These are phyloP conservation scores for Anguilla marmorata DNA, from an alignment of 2,797 vertebrate species.

Conservation along the genomic window DNA sequence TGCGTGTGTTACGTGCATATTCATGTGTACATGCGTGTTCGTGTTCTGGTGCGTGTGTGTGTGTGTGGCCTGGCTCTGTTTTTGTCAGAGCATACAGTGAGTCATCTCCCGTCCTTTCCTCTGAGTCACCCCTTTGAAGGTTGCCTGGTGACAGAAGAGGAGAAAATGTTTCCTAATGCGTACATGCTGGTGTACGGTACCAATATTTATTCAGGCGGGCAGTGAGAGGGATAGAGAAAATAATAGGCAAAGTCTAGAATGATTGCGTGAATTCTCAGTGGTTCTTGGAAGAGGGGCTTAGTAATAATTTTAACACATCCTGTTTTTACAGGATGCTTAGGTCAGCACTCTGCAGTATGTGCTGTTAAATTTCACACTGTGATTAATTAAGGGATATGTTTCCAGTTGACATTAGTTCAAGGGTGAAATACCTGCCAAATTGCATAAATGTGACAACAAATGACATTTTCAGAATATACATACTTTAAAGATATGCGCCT, in stretches of 20 bases:
- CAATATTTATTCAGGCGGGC: slow-evolving; percentile 77
- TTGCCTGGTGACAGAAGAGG: slow-evolving; percentile 74
- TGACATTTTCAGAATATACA: background rate
- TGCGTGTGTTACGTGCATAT: slow-evolving; percentile 25
- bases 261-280: slow-evolving; percentile 46
- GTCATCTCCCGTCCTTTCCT: slow-evolving; percentile 70
- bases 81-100: slow-evolving; percentile 73
- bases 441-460: background rate
- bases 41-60: background rate
- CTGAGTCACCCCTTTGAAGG: slow-evolving; percentile 73
- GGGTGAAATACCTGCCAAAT: background rate
- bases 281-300: slow-evolving; percentile 47
- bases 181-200: slow-evolving; percentile 65
- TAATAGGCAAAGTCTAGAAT: slow-evolving; percentile 52
- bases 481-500: background rate
- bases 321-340: slow-evolving; percentile 53
- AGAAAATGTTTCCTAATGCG: slow-evolving; percentile 77
- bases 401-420: background rate
- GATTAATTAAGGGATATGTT: background rate
- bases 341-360: background rate
- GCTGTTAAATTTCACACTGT: background rate
- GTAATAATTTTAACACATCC: slow-evolving; percentile 57
- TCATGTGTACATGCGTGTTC: slow-evolving; percentile 29
- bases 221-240: slow-evolving; percentile 62
- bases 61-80: slow-evolving; percentile 19